Base-by-base conservation (phyloP, 2,888 invertebrate species). In the Callyntrura sp. region DNA sequence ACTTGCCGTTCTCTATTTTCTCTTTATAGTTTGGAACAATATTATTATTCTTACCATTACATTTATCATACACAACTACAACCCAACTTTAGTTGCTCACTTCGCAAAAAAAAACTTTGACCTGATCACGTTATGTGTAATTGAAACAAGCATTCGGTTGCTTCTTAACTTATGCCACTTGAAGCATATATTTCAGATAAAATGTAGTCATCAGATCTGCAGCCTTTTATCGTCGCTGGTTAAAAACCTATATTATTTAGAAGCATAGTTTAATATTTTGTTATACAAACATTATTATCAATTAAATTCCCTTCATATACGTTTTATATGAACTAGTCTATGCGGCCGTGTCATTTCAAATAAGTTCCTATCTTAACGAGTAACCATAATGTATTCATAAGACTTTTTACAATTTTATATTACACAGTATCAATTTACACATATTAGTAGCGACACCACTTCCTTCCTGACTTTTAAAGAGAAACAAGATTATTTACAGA, bases 131-230 rank as follows among this genome's bases (percentile, higher is more conserved):
- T 62, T 25, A 2, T 11, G 6, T 25, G 62, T 23, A 35, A 55
- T 35, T 79, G 48, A 55, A 79, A 55, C 8, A 73, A 73, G 17
- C 45, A 45, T 11, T 48, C 23, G 43, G 11, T 14, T 35, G 20
- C 23, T 45, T 73, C 65, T 48, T 20, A 45, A 23, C 6, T 48
- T 73, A 20, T 17, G 35, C 0, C 1, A 68, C 17, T 43, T 70
- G 17, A n/a, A 20, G 14, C 28, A 84, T 57, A 35, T 60, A 60
- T 62, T 68, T 12, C 12, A n/a, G 73, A 68, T 43, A 9, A n/a
- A 68, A 20, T 73, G 20, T 48, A 20, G 14, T 73, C 73, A 73
- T 88, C 88, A 88, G 88, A 88, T 88, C 88, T 82, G 82, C 88
- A 88, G 88, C 73, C 78, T 83, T 87, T 82, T 78, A 55, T 60